These are phyloP conservation scores for Microcebus ravelobensis DNA, from an alignment of 2,113 vertebrate genomes.

Conservation along the genomic window DNA sequence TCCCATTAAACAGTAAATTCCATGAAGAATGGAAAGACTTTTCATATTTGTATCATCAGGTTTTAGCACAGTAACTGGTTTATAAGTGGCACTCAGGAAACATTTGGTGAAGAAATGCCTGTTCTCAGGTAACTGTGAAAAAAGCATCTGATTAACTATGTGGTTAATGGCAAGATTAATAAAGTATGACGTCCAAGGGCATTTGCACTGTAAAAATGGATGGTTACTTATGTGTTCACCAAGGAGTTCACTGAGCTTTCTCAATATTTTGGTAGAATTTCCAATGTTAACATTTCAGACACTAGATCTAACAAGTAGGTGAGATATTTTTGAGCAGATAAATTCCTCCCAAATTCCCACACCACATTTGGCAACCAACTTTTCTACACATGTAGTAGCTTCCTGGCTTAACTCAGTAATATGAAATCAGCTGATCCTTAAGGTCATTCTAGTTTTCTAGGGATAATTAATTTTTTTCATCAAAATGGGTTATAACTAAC, in stretches of 20 bases:
- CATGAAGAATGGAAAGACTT: not conserved
- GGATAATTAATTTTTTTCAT: not conserved
- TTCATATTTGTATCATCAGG: not conserved
- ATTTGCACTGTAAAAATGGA: conserved; percentile 3
- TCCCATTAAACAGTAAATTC: not conserved
- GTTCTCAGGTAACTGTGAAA: not conserved
- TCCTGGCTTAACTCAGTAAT: not conserved
- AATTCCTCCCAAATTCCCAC: not conserved
- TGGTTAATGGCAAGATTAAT: conserved; percentile 4
- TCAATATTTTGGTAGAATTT: not conserved
- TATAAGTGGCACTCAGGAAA: not conserved
- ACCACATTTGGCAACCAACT: not conserved
- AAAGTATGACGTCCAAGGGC: not conserved
- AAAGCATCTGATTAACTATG: not conserved
- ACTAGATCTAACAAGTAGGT: conserved; percentile 2
- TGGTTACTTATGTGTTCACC: not conserved
- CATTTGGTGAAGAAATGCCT: not conserved
- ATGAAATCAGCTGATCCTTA: not conserved
- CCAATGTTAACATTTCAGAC: not conserved
- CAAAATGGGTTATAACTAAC: not conserved
- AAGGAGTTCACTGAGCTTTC: not conserved
- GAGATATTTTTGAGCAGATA: not conserved
- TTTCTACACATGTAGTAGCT: not conserved
- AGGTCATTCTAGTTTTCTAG: not conserved
- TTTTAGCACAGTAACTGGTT: not conserved